Percentiles rank a stretch among this genome's conserved stretches.
Evolutionary conservation across 2,888 invertebrate genomes (phyloP).

Genomic region (Cordilura impudica): DNA sequence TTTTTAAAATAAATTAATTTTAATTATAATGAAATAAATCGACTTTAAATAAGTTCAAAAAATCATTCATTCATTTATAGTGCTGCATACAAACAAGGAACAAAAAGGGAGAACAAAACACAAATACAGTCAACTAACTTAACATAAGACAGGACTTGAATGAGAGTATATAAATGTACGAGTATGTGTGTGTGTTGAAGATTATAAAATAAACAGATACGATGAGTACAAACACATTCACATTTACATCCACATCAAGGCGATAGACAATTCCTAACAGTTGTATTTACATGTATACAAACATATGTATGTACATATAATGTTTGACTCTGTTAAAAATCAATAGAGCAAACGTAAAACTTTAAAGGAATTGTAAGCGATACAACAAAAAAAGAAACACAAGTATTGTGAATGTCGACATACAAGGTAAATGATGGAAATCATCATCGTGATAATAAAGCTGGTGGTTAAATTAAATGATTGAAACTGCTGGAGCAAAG

Average conservation of each 20-base stretch:
- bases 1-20: too few relatives aligned
- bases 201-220: conserved; percentile 17
- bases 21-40: too few relatives aligned
- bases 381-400: not conserved
- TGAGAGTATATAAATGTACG: not conserved
- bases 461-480: not conserved
- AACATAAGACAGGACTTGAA: conserved; percentile 40
- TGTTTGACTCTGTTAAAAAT: conserved; percentile 76
- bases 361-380: not conserved
- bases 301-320: conserved; percentile 43
- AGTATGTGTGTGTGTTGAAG: conserved; percentile 17
- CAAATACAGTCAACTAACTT: conserved; percentile 30
- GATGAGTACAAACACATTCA: conserved; percentile 6
- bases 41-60: not conserved
- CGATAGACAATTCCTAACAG: too few relatives aligned
- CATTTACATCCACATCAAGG: not conserved
- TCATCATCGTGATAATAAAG: not conserved
- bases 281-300: not conserved
- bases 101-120: not conserved
- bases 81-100: not conserved
- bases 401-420: not conserved
- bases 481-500: not conserved
- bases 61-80: not conserved
- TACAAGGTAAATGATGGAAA: not conserved
- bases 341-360: conserved; percentile 72